Conservation (phyloP, 2,888 invertebrate genomes). For the Thyatira batis region DNA sequence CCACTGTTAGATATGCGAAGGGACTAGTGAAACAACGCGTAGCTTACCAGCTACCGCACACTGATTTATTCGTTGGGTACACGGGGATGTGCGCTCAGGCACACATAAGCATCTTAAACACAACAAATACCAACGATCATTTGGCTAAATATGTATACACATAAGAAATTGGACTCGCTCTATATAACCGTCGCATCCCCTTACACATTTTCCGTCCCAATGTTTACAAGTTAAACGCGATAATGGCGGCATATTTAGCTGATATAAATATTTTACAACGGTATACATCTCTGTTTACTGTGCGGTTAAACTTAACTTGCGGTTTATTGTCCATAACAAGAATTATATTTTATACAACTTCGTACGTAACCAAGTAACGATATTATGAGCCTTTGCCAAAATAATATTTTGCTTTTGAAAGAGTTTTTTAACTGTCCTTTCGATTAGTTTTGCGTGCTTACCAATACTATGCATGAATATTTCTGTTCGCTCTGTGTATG, state of each 20-base stretch:
- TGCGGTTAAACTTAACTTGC: conserved; percentile 3
- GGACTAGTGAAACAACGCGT: too few relatives aligned
- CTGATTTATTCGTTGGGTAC: too few relatives aligned
- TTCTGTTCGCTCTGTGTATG: too few relatives aligned
- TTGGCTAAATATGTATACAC: too few relatives aligned
- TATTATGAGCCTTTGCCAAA: neutral
- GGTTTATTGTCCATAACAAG: neutral
- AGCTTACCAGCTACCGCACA: too few relatives aligned
- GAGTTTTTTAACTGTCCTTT: neutral
- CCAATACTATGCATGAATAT: too few relatives aligned
- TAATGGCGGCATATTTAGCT: neutral
- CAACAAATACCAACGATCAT: too few relatives aligned
- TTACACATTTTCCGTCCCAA: neutral
- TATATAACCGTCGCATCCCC: neutral
- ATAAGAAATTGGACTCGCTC: too few relatives aligned
- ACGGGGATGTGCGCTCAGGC: too few relatives aligned
- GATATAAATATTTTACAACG: conserved; percentile 6
- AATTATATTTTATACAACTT: neutral
- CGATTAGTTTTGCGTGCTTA: too few relatives aligned
- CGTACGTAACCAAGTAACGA: neutral
- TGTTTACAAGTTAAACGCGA: neutral
- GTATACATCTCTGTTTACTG: conserved; percentile 1
- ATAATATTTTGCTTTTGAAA: neutral
- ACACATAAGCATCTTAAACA: too few relatives aligned
- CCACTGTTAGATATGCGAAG: too few relatives aligned